Evolutionary conservation across 2,113 vertebrate genomes (phyloP), one percentile per base, ranked within the genome.

Genomic region (Peromyscus californicus): DNA sequence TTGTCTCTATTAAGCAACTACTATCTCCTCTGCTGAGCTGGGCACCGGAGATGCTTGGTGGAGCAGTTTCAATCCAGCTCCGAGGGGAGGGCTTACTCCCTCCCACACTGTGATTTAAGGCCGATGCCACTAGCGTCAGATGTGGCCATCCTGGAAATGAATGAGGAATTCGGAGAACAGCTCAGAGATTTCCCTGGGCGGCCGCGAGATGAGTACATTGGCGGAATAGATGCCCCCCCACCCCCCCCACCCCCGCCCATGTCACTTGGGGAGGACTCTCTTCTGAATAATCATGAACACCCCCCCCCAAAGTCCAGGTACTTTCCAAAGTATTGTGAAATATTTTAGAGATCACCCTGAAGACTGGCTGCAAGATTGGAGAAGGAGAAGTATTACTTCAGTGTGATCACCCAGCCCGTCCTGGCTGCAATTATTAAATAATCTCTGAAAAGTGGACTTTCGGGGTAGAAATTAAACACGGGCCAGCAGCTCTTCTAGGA

Each of bases 111-210:
- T 97, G 96, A 97, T 97, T 97, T 93, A 96, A 92, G 29, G 83
- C 69, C 8, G 39, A 91, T 48, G 86, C 86, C 89, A 26, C 70
- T 21, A 57, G 45, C 10, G 15, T 86, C 92, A 96, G 89, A 54
- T 19, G 91, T 42, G 51, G 79, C 92, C 97, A 57, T 97, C 96
- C 89, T n/a, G 91, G 93, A 92, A 97, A 97, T 67, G 95, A 96
- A 94, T 95, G 97, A 97, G 97, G 97, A 84, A 86, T 96, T 93
- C 59, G 74, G 93, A 96, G 93, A 97, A 16, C 31, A 91, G 96
- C 93, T 96, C 85, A 72, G 91, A 97, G 94, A 97, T 98, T 98
- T 98, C 95, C 97, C 97, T 59, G 95, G 95, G 83, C 29, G 65
- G 57, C 84, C 10, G 70, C 15, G 42, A 97, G 97, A 92, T 51